Base-by-base conservation (phyloP, 1,140 invertebrate species). In the Aricia agestis region DNA sequence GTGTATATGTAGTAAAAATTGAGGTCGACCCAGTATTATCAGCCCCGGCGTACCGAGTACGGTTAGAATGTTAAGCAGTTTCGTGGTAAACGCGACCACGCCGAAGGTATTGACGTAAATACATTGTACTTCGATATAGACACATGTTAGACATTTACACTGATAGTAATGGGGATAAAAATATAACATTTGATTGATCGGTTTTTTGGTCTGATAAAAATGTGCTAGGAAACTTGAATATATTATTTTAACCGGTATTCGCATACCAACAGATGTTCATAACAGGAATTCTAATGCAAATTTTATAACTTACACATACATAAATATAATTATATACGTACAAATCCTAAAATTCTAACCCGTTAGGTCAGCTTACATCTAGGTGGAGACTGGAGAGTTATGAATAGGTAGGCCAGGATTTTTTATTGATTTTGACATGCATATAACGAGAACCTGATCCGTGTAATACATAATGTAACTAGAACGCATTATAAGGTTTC, bases 1-100 rank as follows among this genome's bases (percentile, higher is more conserved):
- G 78, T 18, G 18, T 63, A 25, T 63, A 63, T 63, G 19, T 63
- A 11, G 18, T 63, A 87, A 83, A 86, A 80, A 87, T 84, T 74
- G 82, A 88, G 88, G 88, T 84, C 82, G 82, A 83, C 76, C 45
- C 13, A 52, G 72, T 79, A 87, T 87, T 86, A 85, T 86, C 87
- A 82, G 82, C 82, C 84, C 84, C 81, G 78, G 80, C 80, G 82
- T 78, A 78, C 79, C 80, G 78, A 80, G 84, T 85, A 80, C 82
- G 78, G 79, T 83, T 82, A 81, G 88, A 90, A 90, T 90, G 88
- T 82, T 90, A 90, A 90, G 78, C 83, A 89, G 88, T 84, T 87
- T 85, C 87, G 82, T 81, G 84, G 81, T 84, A 86, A 89, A 80
- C 79, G 79, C 82, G 78, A 83, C 76, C 82, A 79, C 76, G 79